phyloP scores from a whole-genome alignment of 2,797 vertebrate species.

The Myotis myotis region DNA sequence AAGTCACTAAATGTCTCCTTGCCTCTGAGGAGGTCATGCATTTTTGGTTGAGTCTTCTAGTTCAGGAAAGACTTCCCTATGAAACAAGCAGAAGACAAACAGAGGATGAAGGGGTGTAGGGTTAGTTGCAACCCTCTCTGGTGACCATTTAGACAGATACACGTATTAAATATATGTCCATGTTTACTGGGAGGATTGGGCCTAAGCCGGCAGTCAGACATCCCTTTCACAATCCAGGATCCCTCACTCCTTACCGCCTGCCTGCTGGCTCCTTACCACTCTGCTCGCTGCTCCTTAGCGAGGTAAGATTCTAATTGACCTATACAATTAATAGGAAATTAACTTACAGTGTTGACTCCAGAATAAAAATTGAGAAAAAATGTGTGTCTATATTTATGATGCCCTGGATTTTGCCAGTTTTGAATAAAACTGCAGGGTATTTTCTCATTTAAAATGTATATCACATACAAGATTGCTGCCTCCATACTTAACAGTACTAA shows the following conservation, averaged over 20 bases:
- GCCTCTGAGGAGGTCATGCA: fast-evolving
- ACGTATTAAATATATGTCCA: fast-evolving
- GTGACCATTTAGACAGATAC: neutral
- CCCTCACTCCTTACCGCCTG: no score
- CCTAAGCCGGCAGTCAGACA: no score
- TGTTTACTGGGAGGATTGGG: neutral
- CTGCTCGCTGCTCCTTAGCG: no score
- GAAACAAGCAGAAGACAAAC: neutral
- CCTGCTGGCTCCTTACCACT: no score
- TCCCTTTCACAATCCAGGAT: no score
- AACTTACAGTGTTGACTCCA: neutral
- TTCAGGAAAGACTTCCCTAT: neutral
- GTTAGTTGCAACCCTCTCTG: neutral
- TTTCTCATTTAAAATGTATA: neutral
- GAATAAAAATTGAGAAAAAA: neutral
- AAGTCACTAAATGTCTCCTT: fast-evolving
- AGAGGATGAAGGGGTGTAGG: fast-evolving
- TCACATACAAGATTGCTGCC: neutral
- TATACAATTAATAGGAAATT: neutral
- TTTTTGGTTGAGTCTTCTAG: neutral
- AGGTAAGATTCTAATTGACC: neutral
- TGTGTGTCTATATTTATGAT: no score
- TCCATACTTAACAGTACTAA: neutral
- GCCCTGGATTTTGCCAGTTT: neutral
- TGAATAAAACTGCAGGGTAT: neutral